These are phyloP conservation scores for Saccostrea cuccullata DNA, from an alignment of 1,140 invertebrate genomes.

Conservation along the genomic window DNA sequence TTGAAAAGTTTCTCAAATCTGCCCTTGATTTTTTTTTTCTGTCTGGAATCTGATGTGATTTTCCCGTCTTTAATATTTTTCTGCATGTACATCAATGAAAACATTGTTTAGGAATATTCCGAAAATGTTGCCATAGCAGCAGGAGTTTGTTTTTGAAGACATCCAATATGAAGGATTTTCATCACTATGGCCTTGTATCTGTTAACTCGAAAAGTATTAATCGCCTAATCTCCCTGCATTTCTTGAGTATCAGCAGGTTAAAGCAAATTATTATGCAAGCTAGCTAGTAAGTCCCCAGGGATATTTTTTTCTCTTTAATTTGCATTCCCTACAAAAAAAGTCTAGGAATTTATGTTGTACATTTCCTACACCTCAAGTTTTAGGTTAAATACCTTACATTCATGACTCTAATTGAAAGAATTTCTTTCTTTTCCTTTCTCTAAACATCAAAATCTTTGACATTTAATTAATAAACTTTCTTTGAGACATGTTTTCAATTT, in stretches of 20 bases:
- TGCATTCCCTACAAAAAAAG: background rate
- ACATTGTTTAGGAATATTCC: background rate
- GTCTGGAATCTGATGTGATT: background rate
- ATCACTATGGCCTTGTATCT: background rate
- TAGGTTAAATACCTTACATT: too few species aligned
- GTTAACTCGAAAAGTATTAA: background rate
- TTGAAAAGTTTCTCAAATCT: background rate
- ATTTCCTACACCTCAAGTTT: too few species aligned
- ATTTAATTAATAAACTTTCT: too few species aligned
- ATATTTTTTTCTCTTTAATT: background rate
- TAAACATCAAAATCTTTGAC: too few species aligned
- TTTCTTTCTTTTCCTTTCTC: too few species aligned
- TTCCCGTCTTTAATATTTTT: background rate
- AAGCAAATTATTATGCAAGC: background rate
- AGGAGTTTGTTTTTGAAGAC: background rate
- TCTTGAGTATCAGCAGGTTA: background rate
- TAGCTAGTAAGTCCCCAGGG: background rate
- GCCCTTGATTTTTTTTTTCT: background rate
- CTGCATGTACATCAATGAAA: slow-evolving; percentile 1
- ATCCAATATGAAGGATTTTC: background rate
- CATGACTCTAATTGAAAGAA: too few species aligned
- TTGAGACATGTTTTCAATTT: too few species aligned
- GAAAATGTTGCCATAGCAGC: slow-evolving; percentile 19
- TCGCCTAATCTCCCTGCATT: background rate
- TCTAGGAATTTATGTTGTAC: background rate